A percentile compares a stretch with the other conserved stretches of the same genome.
These are phyloP conservation scores for Cancer borealis DNA, from an alignment of 2,888 invertebrate genomes.

Conservation along the genomic window DNA sequence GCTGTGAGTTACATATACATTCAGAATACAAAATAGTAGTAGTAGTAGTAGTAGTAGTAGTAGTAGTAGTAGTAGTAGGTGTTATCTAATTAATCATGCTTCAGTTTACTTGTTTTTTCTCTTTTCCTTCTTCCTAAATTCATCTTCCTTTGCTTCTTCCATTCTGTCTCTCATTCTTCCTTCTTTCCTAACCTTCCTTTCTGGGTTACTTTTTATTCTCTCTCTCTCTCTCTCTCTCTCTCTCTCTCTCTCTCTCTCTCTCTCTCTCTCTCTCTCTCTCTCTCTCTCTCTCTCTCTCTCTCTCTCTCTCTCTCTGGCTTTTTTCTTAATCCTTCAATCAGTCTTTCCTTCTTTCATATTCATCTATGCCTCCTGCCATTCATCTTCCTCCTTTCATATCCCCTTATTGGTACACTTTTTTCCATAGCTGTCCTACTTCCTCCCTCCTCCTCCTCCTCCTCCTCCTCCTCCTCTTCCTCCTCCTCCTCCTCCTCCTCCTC, in stretches of 20 bases:
- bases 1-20: too few relatives aligned
- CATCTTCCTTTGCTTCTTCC: background rate
- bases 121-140: too few relatives aligned
- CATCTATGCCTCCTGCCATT: background rate
- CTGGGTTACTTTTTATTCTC: background rate
- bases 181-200: background rate
- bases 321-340: background rate
- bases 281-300: conserved; percentile 22
- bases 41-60: too few relatives aligned
- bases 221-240: background rate
- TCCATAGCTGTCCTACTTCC: background rate
- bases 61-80: too few relatives aligned
- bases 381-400: background rate
- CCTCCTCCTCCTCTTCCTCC: background rate
- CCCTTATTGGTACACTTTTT: background rate
- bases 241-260: background rate
- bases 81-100: too few relatives aligned
- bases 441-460: background rate
- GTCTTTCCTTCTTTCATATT: background rate
- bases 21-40: too few relatives aligned
- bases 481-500: background rate
- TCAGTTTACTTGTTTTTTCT: too few relatives aligned
- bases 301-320: background rate
- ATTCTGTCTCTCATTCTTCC: background rate
- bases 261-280: background rate